These are phyloP conservation scores for Regulus satrapa DNA, from an alignment of 2,113 vertebrate species.

Conservation along the genomic window DNA sequence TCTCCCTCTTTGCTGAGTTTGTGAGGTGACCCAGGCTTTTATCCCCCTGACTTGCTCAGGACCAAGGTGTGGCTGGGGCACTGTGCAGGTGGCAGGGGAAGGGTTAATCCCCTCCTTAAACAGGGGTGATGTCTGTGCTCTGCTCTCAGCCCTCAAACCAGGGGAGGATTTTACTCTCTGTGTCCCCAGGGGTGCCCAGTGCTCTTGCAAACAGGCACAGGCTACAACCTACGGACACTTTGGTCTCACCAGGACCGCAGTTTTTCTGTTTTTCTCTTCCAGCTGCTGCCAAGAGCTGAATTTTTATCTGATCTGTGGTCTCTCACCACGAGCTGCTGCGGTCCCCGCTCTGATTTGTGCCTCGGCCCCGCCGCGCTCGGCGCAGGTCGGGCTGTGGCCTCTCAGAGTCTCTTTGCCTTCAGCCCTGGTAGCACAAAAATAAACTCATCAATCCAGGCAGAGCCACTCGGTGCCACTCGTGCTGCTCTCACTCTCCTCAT, in stretches of 20 bases:
- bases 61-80: accelerated
- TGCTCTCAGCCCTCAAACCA: neutral
- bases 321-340: neutral
- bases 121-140: neutral
- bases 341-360: neutral
- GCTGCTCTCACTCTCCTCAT: neutral
- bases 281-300: neutral
- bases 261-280: neutral
- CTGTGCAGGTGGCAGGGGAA: neutral
- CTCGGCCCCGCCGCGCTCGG: accelerated
- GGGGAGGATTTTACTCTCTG: accelerated
- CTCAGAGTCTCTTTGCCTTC: neutral
- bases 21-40: neutral
- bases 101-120: neutral
- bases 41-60: neutral
- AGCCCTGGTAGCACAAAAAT: neutral
- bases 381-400: accelerated
- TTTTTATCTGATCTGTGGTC: conserved; percentile 34
- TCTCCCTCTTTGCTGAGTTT: neutral
- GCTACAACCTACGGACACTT: neutral
- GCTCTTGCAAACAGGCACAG: accelerated
- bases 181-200: accelerated
- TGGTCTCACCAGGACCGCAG: neutral
- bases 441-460: neutral
- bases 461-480: accelerated